A percentile compares a stretch with the other conserved stretches of the same genome.
These are phyloP conservation scores for Spicauda simplicius DNA, from an alignment of 2,888 invertebrate genomes.

Conservation along the genomic window DNA sequence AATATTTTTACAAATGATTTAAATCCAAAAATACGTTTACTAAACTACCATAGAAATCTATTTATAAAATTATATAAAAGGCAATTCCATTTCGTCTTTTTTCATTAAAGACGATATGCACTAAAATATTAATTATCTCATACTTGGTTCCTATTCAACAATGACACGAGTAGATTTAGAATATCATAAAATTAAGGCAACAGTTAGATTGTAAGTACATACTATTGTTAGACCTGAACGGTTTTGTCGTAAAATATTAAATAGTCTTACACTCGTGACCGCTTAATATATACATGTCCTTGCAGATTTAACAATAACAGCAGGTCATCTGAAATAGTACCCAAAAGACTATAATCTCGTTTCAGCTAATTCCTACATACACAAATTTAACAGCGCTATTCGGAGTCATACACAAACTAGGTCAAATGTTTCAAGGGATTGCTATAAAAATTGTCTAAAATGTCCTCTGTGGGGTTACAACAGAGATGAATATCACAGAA, in stretches of 20 bases:
- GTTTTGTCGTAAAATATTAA: background rate
- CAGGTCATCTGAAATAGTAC: conserved; percentile 3
- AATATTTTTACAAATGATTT: conserved; percentile 42
- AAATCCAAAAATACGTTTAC: conserved; percentile 43
- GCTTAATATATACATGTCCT: background rate
- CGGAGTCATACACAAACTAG: background rate
- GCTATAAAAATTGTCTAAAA: too few species aligned
- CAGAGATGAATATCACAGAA: background rate
- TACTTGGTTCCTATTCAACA: conserved; percentile 53
- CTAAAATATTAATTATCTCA: conserved; percentile 46
- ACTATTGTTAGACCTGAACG: conserved; percentile 56
- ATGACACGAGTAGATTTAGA: conserved; percentile 52
- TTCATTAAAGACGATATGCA: conserved; percentile 53
- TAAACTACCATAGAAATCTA: conserved; percentile 41
- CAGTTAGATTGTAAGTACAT: conserved; percentile 49
- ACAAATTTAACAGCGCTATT: background rate
- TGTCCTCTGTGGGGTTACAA: background rate
- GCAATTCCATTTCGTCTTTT: conserved; percentile 61
- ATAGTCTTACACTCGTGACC: background rate
- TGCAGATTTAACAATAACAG: conserved; percentile 18
- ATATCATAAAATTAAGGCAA: conserved; percentile 70
- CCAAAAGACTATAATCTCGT: conserved; percentile 4
- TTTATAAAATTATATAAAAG: conserved; percentile 50
- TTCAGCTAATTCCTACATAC: background rate
- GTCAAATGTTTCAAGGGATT: background rate